Evolutionary conservation across 2,797 vertebrate genomes (phyloP), one percentile per base, ranked within the genome.

Genomic region (Xenopus petersii): DNA sequence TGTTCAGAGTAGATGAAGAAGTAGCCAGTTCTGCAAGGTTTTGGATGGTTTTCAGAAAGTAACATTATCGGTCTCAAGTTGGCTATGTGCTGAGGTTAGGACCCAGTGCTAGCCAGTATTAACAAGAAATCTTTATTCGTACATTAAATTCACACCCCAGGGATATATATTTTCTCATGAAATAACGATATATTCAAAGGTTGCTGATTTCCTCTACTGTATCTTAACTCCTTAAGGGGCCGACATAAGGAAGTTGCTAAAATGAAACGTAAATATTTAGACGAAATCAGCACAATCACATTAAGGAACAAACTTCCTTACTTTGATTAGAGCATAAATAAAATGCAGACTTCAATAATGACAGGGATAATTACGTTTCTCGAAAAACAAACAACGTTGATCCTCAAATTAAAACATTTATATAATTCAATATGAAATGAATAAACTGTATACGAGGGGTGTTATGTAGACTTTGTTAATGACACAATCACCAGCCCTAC

Each of bases 101-200:
- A 75, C 69, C 36, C 15, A 1, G 70, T 84, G 79, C 80, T 81
- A 85, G 81, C 79, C 86, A 84, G 80, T 0, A 8, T 79, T 84
- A 87, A 87, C 84, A 90, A 88, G 67, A 80, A 82, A 73, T 74
- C 85, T 83, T 88, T 86, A 88, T 89, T 77, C 77, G 65, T 75
- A 73, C 64, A 80, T 83, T 59, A 73, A 83, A 84, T 80, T 82
- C 82, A 80, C 68, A 86, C 81, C 79, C 87, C 42, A 65, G 71
- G 75, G 75, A 75, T 81, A 83, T 84, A 80, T 81, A 77, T 82
- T 87, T 86, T 71, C 78, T 88, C 83, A 66, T 61, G 71, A 83
- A 81, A 82, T 81, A 81, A 85, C 82, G 85, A 77, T 90, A 83
- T 90, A 88, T 88, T 85, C 89, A 80, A 75, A 84, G 85, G 82